Base-by-base conservation (phyloP, 2,113 vertebrate species). In the Eudyptes chrysolophus region DNA sequence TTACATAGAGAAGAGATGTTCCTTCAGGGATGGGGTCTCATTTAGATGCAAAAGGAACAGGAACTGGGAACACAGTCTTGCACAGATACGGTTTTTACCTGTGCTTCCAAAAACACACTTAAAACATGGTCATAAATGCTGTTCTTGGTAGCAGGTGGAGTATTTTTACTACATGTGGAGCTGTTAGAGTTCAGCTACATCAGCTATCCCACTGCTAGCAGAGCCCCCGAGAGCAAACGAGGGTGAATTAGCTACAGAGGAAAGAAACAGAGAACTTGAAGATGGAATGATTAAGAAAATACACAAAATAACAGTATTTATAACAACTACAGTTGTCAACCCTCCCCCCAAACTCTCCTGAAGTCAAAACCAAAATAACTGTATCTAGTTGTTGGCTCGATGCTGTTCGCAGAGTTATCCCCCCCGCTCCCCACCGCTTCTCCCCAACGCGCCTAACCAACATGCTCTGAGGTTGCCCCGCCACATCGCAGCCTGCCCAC, bases 121-220 rank as follows among this genome's bases (percentile, higher is more conserved):
- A 3, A 36, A 68, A 3, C 64, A 1, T 0, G 2, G 40, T 17
- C 8, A 5, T 1, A 6, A 49, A 9, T 46, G 18, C 25, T 48
- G 61, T 2, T 24, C 14, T 65, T 40, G 52, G 76, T 26, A 55
- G 89, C 76, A 66, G 61, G 58, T 48, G 74, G 70, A 76, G 74
- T 14, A 4, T 70, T 94, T 65, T 46, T 61, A n/a, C 76, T 72
- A 19, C 55, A 10, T 2, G 4, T 26, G 78, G 61, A 62, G 55
- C 85, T 75, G 16, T 15, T 36, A 4, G 49, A 76, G 46, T 44
- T 76, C 24, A 46, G 79, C 70, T 48, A 14, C 65, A 25, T 48
- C 13, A 42, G 42, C 42, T 42, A 42, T 44, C 48, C 49, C 60
- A 5, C 61, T 21, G 26, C 57, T 25, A 25, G 60, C 34, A 25